Conservation (phyloP, 2,113 vertebrate species). For the Sphyrna mokarran region DNA sequence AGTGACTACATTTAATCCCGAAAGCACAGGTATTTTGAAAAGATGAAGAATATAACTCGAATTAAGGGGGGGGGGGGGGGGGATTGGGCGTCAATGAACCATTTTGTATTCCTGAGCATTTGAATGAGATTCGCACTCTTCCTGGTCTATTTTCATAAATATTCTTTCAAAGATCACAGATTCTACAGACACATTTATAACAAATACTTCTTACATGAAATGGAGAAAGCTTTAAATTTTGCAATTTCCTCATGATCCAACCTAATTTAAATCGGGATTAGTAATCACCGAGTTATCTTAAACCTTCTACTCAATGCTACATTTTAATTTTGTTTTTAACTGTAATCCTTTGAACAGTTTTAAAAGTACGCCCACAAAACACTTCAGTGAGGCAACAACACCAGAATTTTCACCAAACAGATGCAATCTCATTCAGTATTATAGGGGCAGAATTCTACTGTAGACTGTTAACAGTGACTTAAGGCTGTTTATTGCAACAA, state of each 20-base stretch:
- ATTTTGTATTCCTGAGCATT: neutral
- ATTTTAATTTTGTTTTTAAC: too few species aligned
- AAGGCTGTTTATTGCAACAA: neutral
- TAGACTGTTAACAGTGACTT: neutral
- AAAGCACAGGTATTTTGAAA: neutral
- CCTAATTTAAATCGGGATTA: neutral
- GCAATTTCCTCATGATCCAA: neutral
- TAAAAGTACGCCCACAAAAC: neutral
- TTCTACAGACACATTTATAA: neutral
- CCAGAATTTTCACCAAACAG: neutral
- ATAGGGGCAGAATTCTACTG: neutral
- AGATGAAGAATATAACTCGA: neutral
- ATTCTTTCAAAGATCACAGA: neutral
- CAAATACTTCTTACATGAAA: neutral
- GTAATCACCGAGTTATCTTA: neutral
- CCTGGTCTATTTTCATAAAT: neutral
- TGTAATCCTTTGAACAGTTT: neutral
- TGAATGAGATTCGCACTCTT: neutral
- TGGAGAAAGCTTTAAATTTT: neutral
- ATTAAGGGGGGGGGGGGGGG: neutral
- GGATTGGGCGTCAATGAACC: neutral
- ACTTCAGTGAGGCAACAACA: neutral
- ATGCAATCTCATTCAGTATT: neutral
- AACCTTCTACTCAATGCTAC: neutral
- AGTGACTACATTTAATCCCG: neutral